Base-by-base conservation (phyloP, 2,797 vertebrate species). In the Gambusia yucatana region DNA sequence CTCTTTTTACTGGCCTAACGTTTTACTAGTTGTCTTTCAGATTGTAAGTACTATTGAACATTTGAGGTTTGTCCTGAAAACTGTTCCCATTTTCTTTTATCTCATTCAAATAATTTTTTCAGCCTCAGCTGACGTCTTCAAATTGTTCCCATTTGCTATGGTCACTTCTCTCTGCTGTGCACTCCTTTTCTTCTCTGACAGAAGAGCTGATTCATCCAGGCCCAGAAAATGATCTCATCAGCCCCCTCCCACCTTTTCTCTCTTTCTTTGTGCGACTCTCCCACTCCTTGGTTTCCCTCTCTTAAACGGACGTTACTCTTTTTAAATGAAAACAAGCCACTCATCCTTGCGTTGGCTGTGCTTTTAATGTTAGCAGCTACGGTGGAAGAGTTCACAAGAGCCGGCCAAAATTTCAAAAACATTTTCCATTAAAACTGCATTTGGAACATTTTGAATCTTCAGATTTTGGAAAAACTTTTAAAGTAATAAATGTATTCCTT, bases 161-260 rank as follows among this genome's bases (percentile, higher is more conserved):
- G 65, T 57, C 77, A 61, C 80, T 86, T 89, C 78, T 77, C 65
- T 79, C 71, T 57, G 46, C 0, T 75, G 17, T 41, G 0, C 25
- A n/a, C 63, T 70, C 28, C 59, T 52, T 57, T 73, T 72, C 78
- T 84, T 50, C 75, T 59, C 77, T 69, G 85, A 89, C 82, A 94
- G 91, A 94, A 94, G 91, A 95, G 94, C 93, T 94, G 94, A 96
- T 95, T 96, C 94, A 96, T 95, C 86, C 89, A 81, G 83, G 83
- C 88, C 92, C 88, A 88, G 77, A 91, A 92, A 92, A 94, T 96
- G 94, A 96, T 93, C 93, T 96, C 95, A 96, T 92, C 90, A 78
- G 73, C 78, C 84, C 72, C 82, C 80, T 43, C 77, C 89, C 59
- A 75, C 76, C 74, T 33, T 79, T 61, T 61, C 10, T 72, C 70